phyloP scores from a whole-genome alignment of 1,140 invertebrate genomes.

The Drosophila santomea region DNA sequence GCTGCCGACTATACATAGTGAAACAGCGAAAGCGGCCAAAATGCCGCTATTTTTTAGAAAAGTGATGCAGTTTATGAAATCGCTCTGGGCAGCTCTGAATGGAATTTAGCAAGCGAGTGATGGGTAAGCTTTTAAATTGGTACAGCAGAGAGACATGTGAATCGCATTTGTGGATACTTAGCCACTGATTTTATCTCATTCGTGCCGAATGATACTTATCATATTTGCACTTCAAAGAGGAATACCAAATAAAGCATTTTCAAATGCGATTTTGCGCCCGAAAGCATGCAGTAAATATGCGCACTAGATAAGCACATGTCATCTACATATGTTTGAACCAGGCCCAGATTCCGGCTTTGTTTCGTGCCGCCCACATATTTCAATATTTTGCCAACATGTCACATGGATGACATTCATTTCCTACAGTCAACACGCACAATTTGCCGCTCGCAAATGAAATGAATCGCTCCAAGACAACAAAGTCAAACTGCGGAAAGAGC shows the following conservation, averaged over 20 bases:
- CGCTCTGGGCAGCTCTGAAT: conserved; percentile 19
- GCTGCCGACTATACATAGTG: not conserved
- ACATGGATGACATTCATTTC: conserved; percentile 79
- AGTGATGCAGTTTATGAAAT: conserved; percentile 54
- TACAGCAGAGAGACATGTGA: conserved; percentile 8
- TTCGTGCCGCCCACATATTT: conserved; percentile 52
- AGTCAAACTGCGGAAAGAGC: conserved; percentile 10
- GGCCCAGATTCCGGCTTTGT: conserved; percentile 25
- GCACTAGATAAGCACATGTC: conserved; percentile 52
- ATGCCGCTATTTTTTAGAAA: conserved; percentile 40
- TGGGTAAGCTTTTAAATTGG: not conserved
- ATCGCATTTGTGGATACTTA: conserved; percentile 11
- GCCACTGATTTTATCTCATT: conserved; percentile 15
- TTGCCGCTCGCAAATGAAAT: conserved; percentile 78
- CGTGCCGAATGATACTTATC: conserved; percentile 8
- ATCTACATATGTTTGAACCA: conserved; percentile 19
- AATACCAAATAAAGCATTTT: conserved; percentile 27
- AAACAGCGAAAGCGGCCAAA: conserved; percentile 9
- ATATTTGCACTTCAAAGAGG: conserved; percentile 17
- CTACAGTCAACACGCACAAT: conserved; percentile 80
- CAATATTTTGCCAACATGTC: conserved; percentile 80
- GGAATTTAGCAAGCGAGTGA: conserved; percentile 33
- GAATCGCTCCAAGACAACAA: conserved; percentile 59
- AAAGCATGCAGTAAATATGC: conserved; percentile 41
- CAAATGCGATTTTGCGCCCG: conserved; percentile 22